A percentile compares a stretch with the other conserved stretches of the same genome.
Evolutionary conservation across 1,140 invertebrate species (phyloP).

Genomic region (Cepaea nemoralis): DNA sequence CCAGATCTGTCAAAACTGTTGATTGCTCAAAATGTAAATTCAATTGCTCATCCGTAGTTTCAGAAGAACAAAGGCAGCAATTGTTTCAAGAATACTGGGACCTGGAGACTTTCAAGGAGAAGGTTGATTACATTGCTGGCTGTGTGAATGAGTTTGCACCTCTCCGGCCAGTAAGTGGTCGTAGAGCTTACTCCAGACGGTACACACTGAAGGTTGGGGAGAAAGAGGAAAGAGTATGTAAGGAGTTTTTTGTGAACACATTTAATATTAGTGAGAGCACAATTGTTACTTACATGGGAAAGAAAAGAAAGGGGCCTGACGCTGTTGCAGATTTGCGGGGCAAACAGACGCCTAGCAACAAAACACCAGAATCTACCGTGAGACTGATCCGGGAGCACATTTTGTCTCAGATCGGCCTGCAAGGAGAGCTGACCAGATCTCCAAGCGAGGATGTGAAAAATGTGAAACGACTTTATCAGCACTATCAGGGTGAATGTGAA

Average conservation of each 20-base stretch:
- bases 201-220: conserved; percentile 26
- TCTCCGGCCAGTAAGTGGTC: conserved; percentile 19
- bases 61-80: conserved; percentile 23
- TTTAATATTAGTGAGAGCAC: conserved; percentile 39
- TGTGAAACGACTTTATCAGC: conserved; percentile 23
- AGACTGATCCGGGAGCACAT: conserved; percentile 31
- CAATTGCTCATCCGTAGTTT: conserved; percentile 14
- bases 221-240: conserved; percentile 31
- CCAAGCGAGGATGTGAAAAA: conserved; percentile 12
- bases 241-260: conserved; percentile 32
- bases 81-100: conserved; percentile 24
- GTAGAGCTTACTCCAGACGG: conserved; percentile 9
- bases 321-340: conserved; percentile 19
- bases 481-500: conserved; percentile 32
- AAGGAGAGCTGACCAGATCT: background rate
- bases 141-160: conserved; percentile 33
- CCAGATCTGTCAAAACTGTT: conserved; percentile 22
- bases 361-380: conserved; percentile 13
- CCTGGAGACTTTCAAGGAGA: conserved; percentile 24
- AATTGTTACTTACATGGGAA: conserved; percentile 32
- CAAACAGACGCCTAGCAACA: conserved; percentile 31
- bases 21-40: conserved; percentile 41
- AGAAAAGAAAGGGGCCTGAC: conserved; percentile 28
- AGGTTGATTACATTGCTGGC: conserved; percentile 13
- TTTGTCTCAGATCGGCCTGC: conserved; percentile 25